A percentile compares a stretch with the other conserved stretches of the same genome.
These are phyloP conservation scores for Cerastis leucographa DNA, from an alignment of 2,888 invertebrate species.

Conservation along the genomic window DNA sequence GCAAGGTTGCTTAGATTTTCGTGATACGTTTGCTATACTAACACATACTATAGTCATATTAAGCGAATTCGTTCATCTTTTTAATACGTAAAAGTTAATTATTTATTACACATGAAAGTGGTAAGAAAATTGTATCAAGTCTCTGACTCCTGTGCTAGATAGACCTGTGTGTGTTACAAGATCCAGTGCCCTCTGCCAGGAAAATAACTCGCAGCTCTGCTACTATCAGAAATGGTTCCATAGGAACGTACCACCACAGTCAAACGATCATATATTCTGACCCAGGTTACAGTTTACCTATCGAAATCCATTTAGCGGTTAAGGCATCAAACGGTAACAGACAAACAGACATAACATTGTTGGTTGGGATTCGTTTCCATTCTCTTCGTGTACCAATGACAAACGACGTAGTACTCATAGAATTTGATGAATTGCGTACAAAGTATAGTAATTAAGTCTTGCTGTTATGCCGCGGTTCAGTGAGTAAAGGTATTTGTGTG, in stretches of 20 bases:
- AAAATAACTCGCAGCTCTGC: not conserved
- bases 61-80: not conserved
- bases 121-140: too few relatives aligned
- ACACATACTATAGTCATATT: not conserved
- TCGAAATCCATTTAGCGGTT: not conserved
- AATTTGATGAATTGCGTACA: conserved; percentile 25
- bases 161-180: too few relatives aligned
- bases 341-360: not conserved
- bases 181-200: too few relatives aligned
- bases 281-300: not conserved
- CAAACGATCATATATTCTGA: not conserved
- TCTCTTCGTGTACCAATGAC: conserved; percentile 30
- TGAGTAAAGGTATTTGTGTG: not conserved
- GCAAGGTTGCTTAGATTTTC: conserved; percentile 4
- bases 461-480: conserved; percentile 2
- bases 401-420: conserved; percentile 7
- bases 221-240: not conserved
- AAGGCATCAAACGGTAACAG: not conserved
- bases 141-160: too few relatives aligned
- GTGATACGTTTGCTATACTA: not conserved
- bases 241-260: not conserved
- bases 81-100: too few relatives aligned
- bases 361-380: conserved; percentile 2
- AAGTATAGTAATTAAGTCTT: conserved; percentile 32
- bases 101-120: too few relatives aligned